Percentiles rank a stretch among this genome's conserved stretches.
Evolutionary conservation across 2,888 invertebrate species (phyloP).

Genomic region (Anthophora plumipes): DNA sequence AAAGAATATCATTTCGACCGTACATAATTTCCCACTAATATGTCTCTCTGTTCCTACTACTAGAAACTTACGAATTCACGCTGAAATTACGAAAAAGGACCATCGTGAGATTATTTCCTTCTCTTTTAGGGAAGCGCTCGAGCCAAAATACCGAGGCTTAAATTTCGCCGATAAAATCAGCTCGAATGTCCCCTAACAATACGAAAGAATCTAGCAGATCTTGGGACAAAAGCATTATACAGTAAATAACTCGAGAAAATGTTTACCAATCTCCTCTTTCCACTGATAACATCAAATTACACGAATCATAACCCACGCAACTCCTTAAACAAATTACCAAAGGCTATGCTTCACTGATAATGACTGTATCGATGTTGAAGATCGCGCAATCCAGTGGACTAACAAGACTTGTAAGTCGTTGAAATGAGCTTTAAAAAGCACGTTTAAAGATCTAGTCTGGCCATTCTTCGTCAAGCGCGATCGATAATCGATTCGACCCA

Average conservation of each 20-base stretch:
- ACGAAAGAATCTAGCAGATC: background rate
- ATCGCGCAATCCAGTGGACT: slow-evolving; percentile 1
- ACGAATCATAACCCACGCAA: background rate
- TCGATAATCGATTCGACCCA: too few species aligned
- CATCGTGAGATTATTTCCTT: background rate
- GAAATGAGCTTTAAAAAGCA: background rate
- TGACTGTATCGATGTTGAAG: slow-evolving; percentile 1
- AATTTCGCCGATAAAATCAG: background rate
- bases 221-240: background rate
- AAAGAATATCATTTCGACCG: too few species aligned
- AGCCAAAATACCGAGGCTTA: background rate
- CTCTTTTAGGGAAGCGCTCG: background rate
- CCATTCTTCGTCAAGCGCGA: too few species aligned
- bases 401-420: too few species aligned
- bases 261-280: background rate
- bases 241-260: background rate
- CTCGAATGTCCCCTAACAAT: background rate
- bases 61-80: background rate
- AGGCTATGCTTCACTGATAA: slow-evolving; percentile 12
- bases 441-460: background rate
- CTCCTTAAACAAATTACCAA: slow-evolving; percentile 12
- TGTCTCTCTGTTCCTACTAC: background rate
- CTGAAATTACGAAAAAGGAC: background rate
- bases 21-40: too few species aligned
- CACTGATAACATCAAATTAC: background rate